A percentile compares a stretch with the other conserved stretches of the same genome.
These are phyloP conservation scores for Malurus leucopterus DNA, from an alignment of 2,797 vertebrate species.

Conservation along the genomic window DNA sequence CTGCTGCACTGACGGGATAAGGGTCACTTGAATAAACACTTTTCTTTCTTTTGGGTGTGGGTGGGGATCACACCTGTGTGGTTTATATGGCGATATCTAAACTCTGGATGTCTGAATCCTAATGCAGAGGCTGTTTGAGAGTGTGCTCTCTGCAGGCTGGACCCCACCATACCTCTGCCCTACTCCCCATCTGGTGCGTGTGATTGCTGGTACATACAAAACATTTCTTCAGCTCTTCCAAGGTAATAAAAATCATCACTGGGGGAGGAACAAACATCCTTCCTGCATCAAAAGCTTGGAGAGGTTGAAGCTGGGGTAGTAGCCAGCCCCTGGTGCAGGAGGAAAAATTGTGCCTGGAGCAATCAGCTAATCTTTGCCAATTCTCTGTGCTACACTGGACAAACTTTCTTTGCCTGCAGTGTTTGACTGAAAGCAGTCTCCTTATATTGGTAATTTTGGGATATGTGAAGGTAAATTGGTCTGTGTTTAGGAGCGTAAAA, in stretches of 20 bases:
- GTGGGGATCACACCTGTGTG: neutral
- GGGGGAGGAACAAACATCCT: neutral
- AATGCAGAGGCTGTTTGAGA: neutral
- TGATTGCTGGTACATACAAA: neutral
- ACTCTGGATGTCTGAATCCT: neutral
- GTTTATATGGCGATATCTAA: neutral
- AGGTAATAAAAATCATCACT: neutral
- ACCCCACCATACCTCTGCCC: rapidly evolving
- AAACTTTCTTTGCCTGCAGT: neutral
- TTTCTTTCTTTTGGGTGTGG: rapidly evolving
- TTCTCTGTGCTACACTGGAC: neutral
- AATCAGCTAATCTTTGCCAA: neutral
- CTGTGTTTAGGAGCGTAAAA: neutral
- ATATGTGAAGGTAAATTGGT: neutral
- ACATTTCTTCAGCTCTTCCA: neutral
- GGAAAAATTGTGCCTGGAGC: neutral
- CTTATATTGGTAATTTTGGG: neutral
- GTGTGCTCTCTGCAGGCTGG: rapidly evolving
- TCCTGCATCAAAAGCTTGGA: neutral
- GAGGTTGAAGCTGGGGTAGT: neutral
- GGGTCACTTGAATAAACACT: neutral
- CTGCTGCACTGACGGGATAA: neutral
- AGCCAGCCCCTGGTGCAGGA: neutral
- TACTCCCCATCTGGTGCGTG: neutral
- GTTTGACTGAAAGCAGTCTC: neutral